Base-by-base conservation (phyloP, 1,140 invertebrate species). In the Akabosia matsudoensis region DNA sequence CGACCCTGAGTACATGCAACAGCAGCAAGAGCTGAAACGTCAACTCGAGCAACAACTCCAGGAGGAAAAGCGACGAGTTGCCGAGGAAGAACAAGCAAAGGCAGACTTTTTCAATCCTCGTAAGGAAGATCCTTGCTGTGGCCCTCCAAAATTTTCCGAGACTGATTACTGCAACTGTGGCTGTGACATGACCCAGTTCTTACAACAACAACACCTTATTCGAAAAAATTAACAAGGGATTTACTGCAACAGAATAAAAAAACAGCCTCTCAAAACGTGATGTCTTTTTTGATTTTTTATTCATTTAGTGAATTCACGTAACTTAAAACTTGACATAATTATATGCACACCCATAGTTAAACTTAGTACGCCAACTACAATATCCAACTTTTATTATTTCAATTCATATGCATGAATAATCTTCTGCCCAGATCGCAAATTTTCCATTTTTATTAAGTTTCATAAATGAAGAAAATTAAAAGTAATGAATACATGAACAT, bases 91-190 rank as follows among this genome's bases (percentile, higher is more conserved):
- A n/a, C 7, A 67, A 31, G 61, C 61, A 2, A 28, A 31, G 26
- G 34, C 33, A 37, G 37, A 4, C 16, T 61, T 54, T 34, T 18
- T 45, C 37, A 71, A 75, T 54, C 74, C 61, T 22, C 52, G 37
- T 67, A 51, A 76, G 33, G 26, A n/a, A 24, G n/a, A 54, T 51
- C 26, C 64, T n/a, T 70, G 34, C 34, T 76, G 74, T 33, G 64
- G 64, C n/a, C 26, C 31, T 71, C 33, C 45, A 51, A 67, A 70
- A 24, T 71, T 67, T 4, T 76, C 74, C 0, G 24, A 37, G 13
- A 52, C 64, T 4, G 26, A 64, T 1, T 76, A 71, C 67, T 76
- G 74, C 64, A 52, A 52, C 18, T 71, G 74, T 37, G 33, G 28
- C 3, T 67, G 61, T 67, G 61, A 67, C n/a, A 67, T 67, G 54